Evolutionary conservation across 2,888 invertebrate genomes (phyloP), one percentile per base, ranked within the genome.

Genomic region (Dryobotodes eremita): DNA sequence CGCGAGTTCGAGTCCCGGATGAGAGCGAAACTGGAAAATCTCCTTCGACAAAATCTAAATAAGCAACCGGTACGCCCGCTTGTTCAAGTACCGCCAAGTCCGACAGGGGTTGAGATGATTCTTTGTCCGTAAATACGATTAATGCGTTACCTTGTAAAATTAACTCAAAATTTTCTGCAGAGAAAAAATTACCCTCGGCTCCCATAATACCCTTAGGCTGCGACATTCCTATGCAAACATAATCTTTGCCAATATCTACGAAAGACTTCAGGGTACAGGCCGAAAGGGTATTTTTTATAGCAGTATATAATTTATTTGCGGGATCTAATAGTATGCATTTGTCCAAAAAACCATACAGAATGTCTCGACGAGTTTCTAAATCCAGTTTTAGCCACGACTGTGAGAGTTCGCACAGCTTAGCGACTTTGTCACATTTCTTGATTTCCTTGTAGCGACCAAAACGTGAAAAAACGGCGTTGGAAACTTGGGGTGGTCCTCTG

Each of bases 401-500:
- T 31, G 70, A 75, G 11, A 78, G 70, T 23, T 75, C 10, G 26
- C 23, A 26, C 7, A 88, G 50, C 20, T 68, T 75, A 11, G 48
- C 26, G 2, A 71, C 59, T 62, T 53, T 62, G 26, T 55, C 65
- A 31, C 17, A 50, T 42, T 70, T 70, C 23, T 55, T 1, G 1
- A 70, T 20, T 10, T 0, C 1, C 10, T 0, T 0, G 2, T 5
- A 0, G 0, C 0, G 0, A 6, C 61, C 3, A n/a, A 15, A 0
- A 50, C 86, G 0, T 5, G 71, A 57, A 86, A 70, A 84, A 10
- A 89, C 23, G 1, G 85, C 82, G 57, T 82, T 61, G 1, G 85
- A 82, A 0, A 90, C 65, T 48, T 82, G 78, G 0, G 86, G 65
- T 0, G 94, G 92, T 0, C 92, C 94, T 17, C 89, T 85, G 74